These are phyloP conservation scores for Agriotes lineatus DNA, from an alignment of 2,888 invertebrate genomes.

Conservation along the genomic window DNA sequence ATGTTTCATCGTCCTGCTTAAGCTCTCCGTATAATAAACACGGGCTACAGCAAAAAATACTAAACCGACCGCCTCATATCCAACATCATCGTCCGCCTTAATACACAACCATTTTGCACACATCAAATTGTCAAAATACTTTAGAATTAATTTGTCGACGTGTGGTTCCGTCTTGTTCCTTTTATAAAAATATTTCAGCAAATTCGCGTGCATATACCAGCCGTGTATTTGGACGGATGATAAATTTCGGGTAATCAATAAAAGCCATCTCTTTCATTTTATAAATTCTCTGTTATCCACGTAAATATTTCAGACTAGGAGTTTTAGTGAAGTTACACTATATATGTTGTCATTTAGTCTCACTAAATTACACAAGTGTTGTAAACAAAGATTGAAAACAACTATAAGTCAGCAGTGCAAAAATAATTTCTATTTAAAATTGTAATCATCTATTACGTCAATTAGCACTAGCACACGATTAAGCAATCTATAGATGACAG, in stretches of 20 bases:
- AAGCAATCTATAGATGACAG: too few relatives aligned
- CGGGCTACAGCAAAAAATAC: slow-evolving; percentile 11
- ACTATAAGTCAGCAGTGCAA: too few relatives aligned
- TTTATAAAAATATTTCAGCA: not conserved
- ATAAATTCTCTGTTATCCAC: not conserved
- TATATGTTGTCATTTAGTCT: too few relatives aligned
- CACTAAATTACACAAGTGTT: too few relatives aligned
- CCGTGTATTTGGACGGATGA: not conserved
- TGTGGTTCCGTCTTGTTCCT: not conserved
- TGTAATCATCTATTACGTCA: too few relatives aligned
- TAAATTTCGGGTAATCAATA: slow-evolving; percentile 2
- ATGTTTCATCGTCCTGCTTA: slow-evolving; percentile 44
- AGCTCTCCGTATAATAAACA: slow-evolving; percentile 22
- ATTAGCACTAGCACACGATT: too few relatives aligned
- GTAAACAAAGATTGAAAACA: too few relatives aligned
- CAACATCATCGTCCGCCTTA: slow-evolving; percentile 20
- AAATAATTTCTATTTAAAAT: too few relatives aligned
- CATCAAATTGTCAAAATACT: slow-evolving; percentile 17
- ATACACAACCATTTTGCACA: slow-evolving; percentile 12
- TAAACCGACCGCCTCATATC: slow-evolving; percentile 13
- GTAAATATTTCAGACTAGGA: not conserved
- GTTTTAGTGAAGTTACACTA: too few relatives aligned
- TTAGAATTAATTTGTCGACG: not conserved
- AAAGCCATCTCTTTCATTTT: not conserved
- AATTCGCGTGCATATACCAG: not conserved